A percentile compares a stretch with the other conserved stretches of the same genome.
phyloP scores from a whole-genome alignment of 2,113 vertebrate genomes.

The Cyanistes caeruleus region DNA sequence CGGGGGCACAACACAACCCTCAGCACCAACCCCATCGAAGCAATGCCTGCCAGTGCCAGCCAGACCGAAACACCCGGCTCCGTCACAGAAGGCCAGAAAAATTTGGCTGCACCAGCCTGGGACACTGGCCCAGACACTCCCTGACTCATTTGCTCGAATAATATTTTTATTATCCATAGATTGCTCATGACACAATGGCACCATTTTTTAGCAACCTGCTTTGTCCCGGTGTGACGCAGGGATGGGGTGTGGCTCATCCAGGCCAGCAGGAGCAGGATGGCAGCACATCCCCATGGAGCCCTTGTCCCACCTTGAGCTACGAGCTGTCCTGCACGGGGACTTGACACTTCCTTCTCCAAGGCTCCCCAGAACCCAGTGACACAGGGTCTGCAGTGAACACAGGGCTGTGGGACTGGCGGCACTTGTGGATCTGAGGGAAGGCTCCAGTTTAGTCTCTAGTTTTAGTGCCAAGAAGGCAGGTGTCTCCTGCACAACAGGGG shows the following conservation, averaged over 20 bases:
- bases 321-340: neutral
- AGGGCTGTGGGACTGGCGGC: neutral
- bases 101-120: constrained; percentile 2
- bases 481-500: accelerated
- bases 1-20: neutral
- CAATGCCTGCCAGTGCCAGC: neutral
- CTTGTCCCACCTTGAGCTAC: neutral
- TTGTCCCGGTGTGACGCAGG: accelerated
- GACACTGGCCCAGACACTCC: constrained; percentile 32
- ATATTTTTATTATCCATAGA: constrained; percentile 40
- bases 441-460: neutral
- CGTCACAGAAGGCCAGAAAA: neutral
- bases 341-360: neutral
- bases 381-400: accelerated
- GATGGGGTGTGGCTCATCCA: neutral
- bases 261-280: neutral
- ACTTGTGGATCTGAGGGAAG: accelerated
- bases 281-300: neutral
- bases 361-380: neutral
- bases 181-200: constrained; percentile 51
- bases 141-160: constrained; percentile 58
- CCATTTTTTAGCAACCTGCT: constrained; percentile 32
- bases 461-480: neutral
- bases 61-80: neutral
- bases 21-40: neutral